Percentiles rank a stretch among this genome's conserved stretches.
phyloP scores from a whole-genome alignment of 2,888 invertebrate genomes.

The Chrysomela aeneicollis region DNA sequence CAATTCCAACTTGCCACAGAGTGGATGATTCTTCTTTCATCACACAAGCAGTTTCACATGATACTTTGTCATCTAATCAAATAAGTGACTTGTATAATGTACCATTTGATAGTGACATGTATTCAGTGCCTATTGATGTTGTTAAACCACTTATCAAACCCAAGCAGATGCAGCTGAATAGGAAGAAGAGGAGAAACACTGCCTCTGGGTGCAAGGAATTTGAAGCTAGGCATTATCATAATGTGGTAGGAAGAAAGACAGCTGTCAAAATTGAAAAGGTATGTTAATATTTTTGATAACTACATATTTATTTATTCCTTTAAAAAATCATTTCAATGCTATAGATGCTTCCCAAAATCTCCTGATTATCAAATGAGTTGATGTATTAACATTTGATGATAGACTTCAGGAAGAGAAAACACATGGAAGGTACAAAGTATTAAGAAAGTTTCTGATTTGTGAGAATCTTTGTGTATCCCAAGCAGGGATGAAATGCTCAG shows the following conservation, averaged over 20 bases:
- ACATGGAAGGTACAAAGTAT: too few relatives aligned
- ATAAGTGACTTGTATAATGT: conserved; percentile 88
- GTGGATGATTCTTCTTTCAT: conserved; percentile 87
- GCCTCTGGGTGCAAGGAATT: conserved; percentile 62
- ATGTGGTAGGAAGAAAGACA: conserved; percentile 40
- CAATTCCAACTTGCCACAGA: conserved; percentile 74
- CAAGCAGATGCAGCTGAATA: conserved; percentile 51
- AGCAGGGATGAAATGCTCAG: too few relatives aligned
- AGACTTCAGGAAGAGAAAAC: too few relatives aligned
- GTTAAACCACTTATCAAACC: conserved; percentile 68
- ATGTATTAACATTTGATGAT: too few relatives aligned
- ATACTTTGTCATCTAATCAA: conserved; percentile 78
- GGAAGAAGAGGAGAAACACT: conserved; percentile 53
- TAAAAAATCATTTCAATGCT: too few relatives aligned
- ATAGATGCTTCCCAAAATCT: too few relatives aligned
- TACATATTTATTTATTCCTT: too few relatives aligned
- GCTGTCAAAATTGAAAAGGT: conserved; percentile 44
- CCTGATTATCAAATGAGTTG: too few relatives aligned
- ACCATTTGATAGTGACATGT: conserved; percentile 87
- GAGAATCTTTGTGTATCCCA: too few relatives aligned
- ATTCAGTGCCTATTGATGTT: conserved; percentile 85
- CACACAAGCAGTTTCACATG: conserved; percentile 88
- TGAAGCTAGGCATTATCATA: conserved; percentile 45
- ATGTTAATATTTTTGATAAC: conserved; percentile 7
- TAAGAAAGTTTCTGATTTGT: too few relatives aligned